Evolutionary conservation across 1,140 invertebrate species (phyloP), one percentile per base, ranked within the genome.

Genomic region (Stegodyphus dumicola): DNA sequence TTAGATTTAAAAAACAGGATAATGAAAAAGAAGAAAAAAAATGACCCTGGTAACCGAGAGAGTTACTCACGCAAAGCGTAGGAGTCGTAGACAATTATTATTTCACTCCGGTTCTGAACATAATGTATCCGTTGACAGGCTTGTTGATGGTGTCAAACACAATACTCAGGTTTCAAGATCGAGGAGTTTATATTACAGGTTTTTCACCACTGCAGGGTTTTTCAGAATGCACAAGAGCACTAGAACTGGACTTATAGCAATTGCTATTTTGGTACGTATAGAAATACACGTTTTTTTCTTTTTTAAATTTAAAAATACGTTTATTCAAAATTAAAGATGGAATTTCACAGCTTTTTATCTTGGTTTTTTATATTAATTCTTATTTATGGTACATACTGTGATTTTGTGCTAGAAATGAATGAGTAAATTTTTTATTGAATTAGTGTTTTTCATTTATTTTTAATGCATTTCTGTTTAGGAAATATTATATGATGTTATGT

Each of bases 151-250:
- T 66, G 48, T 4, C 64, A n/a, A 17, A 9, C 3, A 52, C n/a
- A n/a, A 53, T 56, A 52, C 60, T 66, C 76, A 33, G 17, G n/a
- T 77, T 60, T 60, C 56, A 11, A 15, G 56, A 15, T 15, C 56
- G 56, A 11, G 56, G 9, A 15, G 56, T 77, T 10, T 67, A 33
- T 66, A 51, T 7, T 10, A 13, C 48, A 11, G 60, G 49, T 11
- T 18, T 48, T 15, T 13, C 15, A 48, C 15, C 17, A 17, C 66
- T 7, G 10, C 52, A 33, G 11, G 33, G 5, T 71, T 56, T 15
- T 17, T 70, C 77, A 83, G 13, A 9, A 83, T 83, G 79, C 53
- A 83, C 13, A 83, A 74, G 15, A 83, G 79, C 13, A 83, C 71
- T 5, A 48, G 18, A 70, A 83, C 56, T 9, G 79, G 79, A 13